Evolutionary conservation across 2,113 vertebrate species (phyloP), one percentile per base, ranked within the genome.

Genomic region (Sprattus sprattus): DNA sequence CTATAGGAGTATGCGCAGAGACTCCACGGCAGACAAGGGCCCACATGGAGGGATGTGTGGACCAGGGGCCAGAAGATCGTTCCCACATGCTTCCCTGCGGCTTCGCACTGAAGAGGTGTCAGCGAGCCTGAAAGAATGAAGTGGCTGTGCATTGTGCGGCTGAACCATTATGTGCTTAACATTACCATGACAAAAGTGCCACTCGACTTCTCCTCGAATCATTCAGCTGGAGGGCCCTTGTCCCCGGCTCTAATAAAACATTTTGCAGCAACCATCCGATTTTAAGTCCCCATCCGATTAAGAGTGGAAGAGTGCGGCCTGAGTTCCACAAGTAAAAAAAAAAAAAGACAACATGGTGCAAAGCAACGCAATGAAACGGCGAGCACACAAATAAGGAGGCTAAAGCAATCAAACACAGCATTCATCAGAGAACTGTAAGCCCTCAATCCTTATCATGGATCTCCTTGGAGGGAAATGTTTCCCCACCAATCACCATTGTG

Each of bases 181-280:
- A 99, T 99, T 98, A 97, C 96, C 98, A 99, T 99, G 93, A 99
- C 97, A 99, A 99, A 99, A 97, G 97, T 97, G 97, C 97, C 98
- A 99, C 98, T 99, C 98, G 97, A 99, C 97, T 98, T 99, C 97
- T 97, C 95, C 95, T 96, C 96, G 96, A 97, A 97, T 97, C 97
- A 97, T 97, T 97, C 95, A 97, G 95, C 95, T 96, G 85, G 93
- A 99, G 97, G 95, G 96, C 97, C 95, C 97, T 98, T 96, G 95
- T 96, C 95, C 95, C 95, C 94, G 28, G 93, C 93, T 95, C 95
- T 96, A 98, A 99, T 97, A 98, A 97, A 98, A 98, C 97, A 98
- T 97, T 97, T 98, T 96, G 96, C 97, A 96, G 96, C 96, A 97
- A 98, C 98, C 96, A 95, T 95, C 47, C 96, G 96, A 97, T 97